These are phyloP conservation scores for Rhagium mordax DNA, from an alignment of 2,888 invertebrate species.

Conservation along the genomic window DNA sequence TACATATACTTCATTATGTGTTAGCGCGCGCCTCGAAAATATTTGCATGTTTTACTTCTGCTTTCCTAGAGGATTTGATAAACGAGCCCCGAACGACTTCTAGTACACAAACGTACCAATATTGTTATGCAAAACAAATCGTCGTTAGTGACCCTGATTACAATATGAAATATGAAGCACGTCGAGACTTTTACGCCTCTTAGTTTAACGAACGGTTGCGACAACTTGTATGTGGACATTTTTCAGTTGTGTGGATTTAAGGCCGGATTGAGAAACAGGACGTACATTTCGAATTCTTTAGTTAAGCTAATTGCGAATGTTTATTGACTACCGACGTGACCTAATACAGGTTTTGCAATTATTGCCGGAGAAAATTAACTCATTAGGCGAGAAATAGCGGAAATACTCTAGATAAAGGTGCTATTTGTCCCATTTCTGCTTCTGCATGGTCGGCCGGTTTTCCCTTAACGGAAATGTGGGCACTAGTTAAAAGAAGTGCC, in stretches of 20 bases:
- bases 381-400: neutral
- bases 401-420: neutral
- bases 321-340: neutral
- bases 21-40: slow-evolving; percentile 3
- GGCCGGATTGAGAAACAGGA: neutral
- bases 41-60: slow-evolving; percentile 11
- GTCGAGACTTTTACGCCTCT: neutral
- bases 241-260: neutral
- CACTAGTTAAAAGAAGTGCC: too few relatives aligned
- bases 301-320: neutral
- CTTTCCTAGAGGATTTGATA: slow-evolving; percentile 22
- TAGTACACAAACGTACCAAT: slow-evolving; percentile 5
- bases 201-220: neutral
- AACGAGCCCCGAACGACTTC: slow-evolving; percentile 18
- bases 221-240: neutral
- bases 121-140: slow-evolving; percentile 27
- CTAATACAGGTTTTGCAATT: neutral
- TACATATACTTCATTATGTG: neutral
- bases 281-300: neutral
- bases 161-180: neutral
- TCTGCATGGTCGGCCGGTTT: too few relatives aligned
- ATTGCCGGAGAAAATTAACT: neutral
- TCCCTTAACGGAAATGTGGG: too few relatives aligned
- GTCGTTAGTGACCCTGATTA: slow-evolving; percentile 10
- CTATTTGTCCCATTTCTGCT: too few relatives aligned